Conservation (phyloP, 2,797 vertebrate species). For the Avahi laniger region DNA sequence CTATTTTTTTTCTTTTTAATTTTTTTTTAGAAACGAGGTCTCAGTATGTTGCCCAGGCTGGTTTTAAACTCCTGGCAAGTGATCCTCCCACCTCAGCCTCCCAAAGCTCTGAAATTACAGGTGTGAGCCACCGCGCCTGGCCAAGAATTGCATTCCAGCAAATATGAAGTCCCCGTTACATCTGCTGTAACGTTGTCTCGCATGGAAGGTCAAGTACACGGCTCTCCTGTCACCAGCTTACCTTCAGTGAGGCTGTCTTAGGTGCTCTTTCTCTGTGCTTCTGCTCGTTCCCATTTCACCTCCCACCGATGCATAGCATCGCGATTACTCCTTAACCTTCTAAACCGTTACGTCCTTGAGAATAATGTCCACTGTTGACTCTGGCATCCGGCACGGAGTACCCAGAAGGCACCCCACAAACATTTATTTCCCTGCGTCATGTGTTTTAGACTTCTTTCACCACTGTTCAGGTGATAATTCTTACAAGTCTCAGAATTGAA, state of each 20-base stretch:
- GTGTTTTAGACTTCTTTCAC: background rate
- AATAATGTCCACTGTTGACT: background rate
- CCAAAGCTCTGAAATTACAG: background rate
- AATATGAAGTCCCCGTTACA: background rate
- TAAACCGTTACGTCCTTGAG: background rate
- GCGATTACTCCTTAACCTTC: background rate
- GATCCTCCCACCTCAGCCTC: background rate
- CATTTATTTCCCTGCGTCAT: background rate
- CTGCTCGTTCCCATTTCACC: background rate
- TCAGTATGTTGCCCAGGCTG: background rate
- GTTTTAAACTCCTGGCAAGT: background rate
- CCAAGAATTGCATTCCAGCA: background rate
- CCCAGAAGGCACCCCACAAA: background rate
- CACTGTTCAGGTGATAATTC: background rate
- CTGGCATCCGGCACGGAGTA: background rate
- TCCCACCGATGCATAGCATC: accelerated
- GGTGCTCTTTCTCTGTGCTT: background rate
- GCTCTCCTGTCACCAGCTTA: background rate
- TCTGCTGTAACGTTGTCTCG: background rate
- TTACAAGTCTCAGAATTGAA: background rate
- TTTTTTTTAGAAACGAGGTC: background rate
- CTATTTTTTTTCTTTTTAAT: no score
- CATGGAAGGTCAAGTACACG: accelerated
- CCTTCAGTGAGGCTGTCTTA: background rate
- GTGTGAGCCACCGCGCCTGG: background rate